Evolutionary conservation across 2,888 invertebrate species (phyloP).

Genomic region (Drosophila phalerata): DNA sequence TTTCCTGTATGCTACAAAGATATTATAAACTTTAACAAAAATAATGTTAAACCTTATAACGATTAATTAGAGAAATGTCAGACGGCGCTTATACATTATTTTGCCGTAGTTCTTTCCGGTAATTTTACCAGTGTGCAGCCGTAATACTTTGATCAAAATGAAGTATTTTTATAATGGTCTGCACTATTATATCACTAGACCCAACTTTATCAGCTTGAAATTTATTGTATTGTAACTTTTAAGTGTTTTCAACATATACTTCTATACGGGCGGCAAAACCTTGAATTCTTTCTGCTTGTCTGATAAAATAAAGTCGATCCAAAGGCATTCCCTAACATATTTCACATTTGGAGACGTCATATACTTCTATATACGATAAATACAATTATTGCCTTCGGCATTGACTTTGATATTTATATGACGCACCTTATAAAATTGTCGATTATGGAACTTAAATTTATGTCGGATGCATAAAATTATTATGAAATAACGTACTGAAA

Average conservation of each 20-base stretch:
- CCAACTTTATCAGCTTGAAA: slow-evolving; percentile 38
- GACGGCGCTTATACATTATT: background rate
- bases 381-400: background rate
- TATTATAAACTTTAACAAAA: background rate
- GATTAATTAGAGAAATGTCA: slow-evolving; percentile 14
- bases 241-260: slow-evolving; percentile 11
- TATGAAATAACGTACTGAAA: background rate
- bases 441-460: background rate
- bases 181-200: background rate
- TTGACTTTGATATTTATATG: slow-evolving; percentile 22
- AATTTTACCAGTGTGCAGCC: background rate
- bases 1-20: background rate
- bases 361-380: background rate
- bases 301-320: slow-evolving; percentile 39
- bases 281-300: slow-evolving; percentile 25
- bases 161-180: slow-evolving; percentile 20
- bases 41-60: background rate
- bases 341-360: background rate
- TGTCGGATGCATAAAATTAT: background rate
- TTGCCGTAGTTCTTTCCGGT: background rate
- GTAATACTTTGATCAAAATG: slow-evolving; percentile 13
- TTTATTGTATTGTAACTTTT: slow-evolving; percentile 26
- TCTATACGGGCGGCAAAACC: slow-evolving; percentile 22
- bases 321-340: slow-evolving; percentile 1
- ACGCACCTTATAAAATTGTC: no score